Percentiles rank a stretch among this genome's conserved stretches.
Evolutionary conservation across 2,888 invertebrate genomes (phyloP).

Genomic region (Perithous albicinctus): DNA sequence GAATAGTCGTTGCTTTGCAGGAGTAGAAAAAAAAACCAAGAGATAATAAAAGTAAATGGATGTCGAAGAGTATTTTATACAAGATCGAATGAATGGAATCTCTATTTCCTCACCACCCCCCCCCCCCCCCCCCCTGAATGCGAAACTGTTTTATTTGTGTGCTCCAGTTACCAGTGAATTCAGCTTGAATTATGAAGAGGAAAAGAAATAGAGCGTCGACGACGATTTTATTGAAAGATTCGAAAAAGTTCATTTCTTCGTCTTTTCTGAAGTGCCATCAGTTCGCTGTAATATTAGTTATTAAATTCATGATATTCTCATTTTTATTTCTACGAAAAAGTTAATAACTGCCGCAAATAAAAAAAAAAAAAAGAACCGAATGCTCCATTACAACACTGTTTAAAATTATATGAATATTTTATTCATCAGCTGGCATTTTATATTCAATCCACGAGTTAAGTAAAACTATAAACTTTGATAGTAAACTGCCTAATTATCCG

Average conservation of each 20-base stretch:
- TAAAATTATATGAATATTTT: no score
- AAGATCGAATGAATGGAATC: conserved; percentile 44
- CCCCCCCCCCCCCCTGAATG: no score
- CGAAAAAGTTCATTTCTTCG: conserved; percentile 22
- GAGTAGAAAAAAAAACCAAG: background rate
- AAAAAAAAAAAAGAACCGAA: background rate
- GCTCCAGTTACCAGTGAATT: conserved; percentile 1
- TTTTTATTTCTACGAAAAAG: background rate
- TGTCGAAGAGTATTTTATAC: background rate
- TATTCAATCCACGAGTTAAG: no score
- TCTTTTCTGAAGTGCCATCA: conserved; percentile 26
- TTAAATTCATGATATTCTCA: conserved; percentile 22
- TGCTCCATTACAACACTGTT: no score
- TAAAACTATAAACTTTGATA: no score
- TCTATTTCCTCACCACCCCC: conserved; percentile 14
- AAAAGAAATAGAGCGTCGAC: conserved; percentile 3
- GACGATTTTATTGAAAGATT: conserved; percentile 33
- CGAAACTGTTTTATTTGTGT: conserved; percentile 18
- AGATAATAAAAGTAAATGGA: conserved; percentile 4
- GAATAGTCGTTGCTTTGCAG: background rate
- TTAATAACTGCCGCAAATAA: background rate
- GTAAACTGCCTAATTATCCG: no score
- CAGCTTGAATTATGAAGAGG: conserved; percentile 35
- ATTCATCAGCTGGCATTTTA: no score
- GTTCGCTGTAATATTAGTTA: conserved; percentile 38